Evolutionary conservation across 2,797 vertebrate genomes (phyloP), one percentile per base, ranked within the genome.

Genomic region (Taeniopygia guttata): DNA sequence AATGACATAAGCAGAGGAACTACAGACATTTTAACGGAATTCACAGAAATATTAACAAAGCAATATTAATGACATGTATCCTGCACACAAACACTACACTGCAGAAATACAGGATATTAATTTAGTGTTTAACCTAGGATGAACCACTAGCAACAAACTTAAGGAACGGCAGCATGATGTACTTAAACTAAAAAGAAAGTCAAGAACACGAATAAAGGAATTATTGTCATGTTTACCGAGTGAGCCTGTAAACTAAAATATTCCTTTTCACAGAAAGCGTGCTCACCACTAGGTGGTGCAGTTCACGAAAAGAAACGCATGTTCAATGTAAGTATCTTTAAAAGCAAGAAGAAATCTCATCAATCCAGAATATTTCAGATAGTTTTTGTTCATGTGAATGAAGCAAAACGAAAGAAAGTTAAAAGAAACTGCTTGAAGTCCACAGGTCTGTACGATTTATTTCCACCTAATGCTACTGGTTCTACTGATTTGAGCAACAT

Each of bases 241-340:
- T 11, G 36, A 78, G 45, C 42, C 38, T 2, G 3, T 23, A 56
- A 59, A 72, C 36, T 3, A 40, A 64, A 87, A 16, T 5, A 30
- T 1, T 74, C 30, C 32, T 52, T 66, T 52, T 16, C 46, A 16
- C 9, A 1, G 0, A 45, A 62, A 64, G 30, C 7, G 13, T 51
- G 51, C 32, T 85, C 51, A 69, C 95, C 97, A 96, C 96, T 86
- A 97, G 97, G 83, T 96, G 97, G 95, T 91, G 94, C 84, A 79
- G 49, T 84, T 86, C 64, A 80, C 40, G 69, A 91, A 85, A 89
- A 89, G 74, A 80, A 69, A 27, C 1, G 16, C 32, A 34, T 0
- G 17, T 30, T 81, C 5, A 7, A 13, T 7, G 21, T 4, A 26
- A 80, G 21, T 32, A 30, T n/a, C n/a, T 83, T 29, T 13, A 59